Conservation (phyloP, 1,140 invertebrate genomes). For the Idris sp. region DNA sequence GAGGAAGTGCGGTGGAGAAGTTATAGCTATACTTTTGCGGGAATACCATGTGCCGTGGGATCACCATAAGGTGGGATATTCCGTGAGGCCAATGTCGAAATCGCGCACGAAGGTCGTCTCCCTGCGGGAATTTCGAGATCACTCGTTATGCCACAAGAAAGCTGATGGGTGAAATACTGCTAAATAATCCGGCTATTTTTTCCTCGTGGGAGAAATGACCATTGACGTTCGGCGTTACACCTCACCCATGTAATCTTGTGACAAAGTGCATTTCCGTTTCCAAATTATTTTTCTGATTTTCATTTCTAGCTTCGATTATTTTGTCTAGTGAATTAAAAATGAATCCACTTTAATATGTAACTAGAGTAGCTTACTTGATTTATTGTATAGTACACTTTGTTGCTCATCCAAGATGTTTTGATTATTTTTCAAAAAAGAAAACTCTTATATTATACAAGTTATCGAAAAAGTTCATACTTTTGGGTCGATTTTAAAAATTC, state of each 20-base stretch:
- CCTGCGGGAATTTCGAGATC: conserved; percentile 70
- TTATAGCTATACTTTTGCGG: conserved; percentile 64
- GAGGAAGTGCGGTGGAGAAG: conserved; percentile 56
- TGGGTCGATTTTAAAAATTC: no score
- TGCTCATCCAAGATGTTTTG: no score
- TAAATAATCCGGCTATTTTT: conserved; percentile 60
- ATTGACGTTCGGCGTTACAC: conserved; percentile 42
- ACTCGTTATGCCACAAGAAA: conserved; percentile 70
- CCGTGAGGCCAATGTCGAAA: conserved; percentile 67
- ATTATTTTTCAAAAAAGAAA: no score
- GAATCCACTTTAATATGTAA: no score
- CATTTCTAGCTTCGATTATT: no score
- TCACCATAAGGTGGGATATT: conserved; percentile 76
- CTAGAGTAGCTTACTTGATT: no score
- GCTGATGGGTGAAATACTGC: conserved; percentile 56
- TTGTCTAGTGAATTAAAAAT: no score
- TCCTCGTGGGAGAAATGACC: conserved; percentile 56
- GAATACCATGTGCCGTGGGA: conserved; percentile 68
- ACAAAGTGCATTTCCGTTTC: conserved; percentile 48
- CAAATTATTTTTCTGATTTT: conserved; percentile 20
- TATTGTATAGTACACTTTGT: no score
- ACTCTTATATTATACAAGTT: no score
- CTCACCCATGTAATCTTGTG: conserved; percentile 41
- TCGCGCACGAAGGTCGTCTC: conserved; percentile 44
- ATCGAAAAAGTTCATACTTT: no score